Evolutionary conservation across 2,888 invertebrate species (phyloP), one percentile per base, ranked within the genome.

Genomic region (Scelioninae gen. 1): DNA sequence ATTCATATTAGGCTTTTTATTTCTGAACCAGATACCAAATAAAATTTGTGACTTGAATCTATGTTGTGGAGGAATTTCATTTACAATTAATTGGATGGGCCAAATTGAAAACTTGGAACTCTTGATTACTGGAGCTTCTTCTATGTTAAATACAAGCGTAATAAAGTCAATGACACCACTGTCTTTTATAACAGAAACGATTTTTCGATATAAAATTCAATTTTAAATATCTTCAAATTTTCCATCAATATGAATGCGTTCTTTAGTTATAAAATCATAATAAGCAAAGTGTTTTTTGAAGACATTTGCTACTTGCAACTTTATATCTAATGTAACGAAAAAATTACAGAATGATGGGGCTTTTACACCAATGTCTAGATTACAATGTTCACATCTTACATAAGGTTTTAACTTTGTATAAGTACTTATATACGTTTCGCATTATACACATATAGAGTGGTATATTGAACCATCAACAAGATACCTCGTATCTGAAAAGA

Each of bases 21-120:
- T 31, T 0, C 63, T 47, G 32, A 63, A 47, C 63, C 63, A 63
- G n/a, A 63, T 11, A 11, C 63, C 63, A n/a, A 13, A 47, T 9
- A 63, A 32, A 15, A 63, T 63, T 11, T 23, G 32, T 47, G 31
- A 15, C 3, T 45, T 32, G 9, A 60, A 16, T 31, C 60, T n/a
- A 29, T 29, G n/a, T 15, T 60, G 7, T 29, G 31, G 29, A 16
- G 63, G 47, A 32, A 63, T 32, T 63, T 63, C 63, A 47, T 63
- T 63, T 5, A 47, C 16, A 15, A 63, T 63, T 15, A 15, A 47
- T 9, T 63, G 63, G 0, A 63, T 47, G 15, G 63, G 63, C 63
- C 63, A 63, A 15, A 63, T 63, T 6, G 63, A 63, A 32, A 9
- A n/a, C 9, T 10, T 40, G 0, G 65, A 65, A 34, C 51, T 51